A percentile compares a stretch with the other conserved stretches of the same genome.
Evolutionary conservation across 2,888 invertebrate species (phyloP).

Genomic region (Luperina testacea): DNA sequence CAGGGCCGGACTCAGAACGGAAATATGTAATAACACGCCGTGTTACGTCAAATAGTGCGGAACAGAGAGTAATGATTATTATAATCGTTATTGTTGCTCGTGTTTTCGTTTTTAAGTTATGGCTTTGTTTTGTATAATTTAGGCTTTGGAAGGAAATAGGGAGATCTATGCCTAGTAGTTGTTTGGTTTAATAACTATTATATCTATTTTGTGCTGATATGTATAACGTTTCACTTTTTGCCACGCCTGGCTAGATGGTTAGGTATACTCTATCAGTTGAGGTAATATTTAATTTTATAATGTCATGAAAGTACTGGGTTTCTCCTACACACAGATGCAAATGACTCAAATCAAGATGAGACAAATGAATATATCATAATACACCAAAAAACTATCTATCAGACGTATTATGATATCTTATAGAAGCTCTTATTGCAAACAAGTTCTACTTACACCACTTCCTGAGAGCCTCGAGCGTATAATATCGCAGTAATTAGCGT

Average conservation of each 20-base stretch:
- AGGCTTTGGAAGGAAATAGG: slow-evolving; percentile 18
- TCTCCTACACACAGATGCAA: neutral
- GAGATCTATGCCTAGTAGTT: neutral
- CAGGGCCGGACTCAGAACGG: slow-evolving; percentile 61
- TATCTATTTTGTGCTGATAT: neutral
- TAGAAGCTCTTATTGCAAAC: neutral
- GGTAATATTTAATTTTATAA: neutral
- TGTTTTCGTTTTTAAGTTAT: slow-evolving; percentile 43
- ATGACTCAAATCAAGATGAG: neutral
- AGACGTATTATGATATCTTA: neutral
- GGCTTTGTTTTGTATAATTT: slow-evolving; percentile 18
- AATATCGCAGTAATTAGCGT: slow-evolving; percentile 39
- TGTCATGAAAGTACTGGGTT: neutral
- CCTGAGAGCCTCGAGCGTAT: slow-evolving; percentile 23
- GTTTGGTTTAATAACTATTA: neutral
- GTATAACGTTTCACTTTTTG: neutral
- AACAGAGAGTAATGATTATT: slow-evolving; percentile 43
- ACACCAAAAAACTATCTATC: neutral
- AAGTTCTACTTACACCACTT: slow-evolving; percentile 16
- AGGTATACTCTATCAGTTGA: neutral
- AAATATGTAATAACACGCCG: slow-evolving; percentile 53
- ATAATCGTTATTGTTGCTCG: slow-evolving; percentile 41
- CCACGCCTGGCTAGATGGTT: neutral
- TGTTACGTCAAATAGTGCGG: slow-evolving; percentile 41
- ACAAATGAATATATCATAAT: neutral